phyloP scores from a whole-genome alignment of 2,113 vertebrate species.

The Rhynchopsitta pachyrhyncha region DNA sequence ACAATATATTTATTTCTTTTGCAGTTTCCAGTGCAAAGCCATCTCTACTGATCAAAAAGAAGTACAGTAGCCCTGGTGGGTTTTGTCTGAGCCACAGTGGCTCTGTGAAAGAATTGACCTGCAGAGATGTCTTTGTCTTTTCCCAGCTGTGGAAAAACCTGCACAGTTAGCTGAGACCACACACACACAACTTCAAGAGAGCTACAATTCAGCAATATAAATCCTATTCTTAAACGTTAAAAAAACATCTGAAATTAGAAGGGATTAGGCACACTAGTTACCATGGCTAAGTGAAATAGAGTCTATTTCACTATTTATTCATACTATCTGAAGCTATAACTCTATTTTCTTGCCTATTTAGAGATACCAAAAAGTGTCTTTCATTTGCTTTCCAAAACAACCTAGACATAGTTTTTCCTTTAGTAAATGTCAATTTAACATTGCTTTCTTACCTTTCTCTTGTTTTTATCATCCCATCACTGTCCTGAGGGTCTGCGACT shows the following conservation, averaged over 20 bases:
- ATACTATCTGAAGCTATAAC: background rate
- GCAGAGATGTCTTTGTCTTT: background rate
- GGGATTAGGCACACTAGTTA: background rate
- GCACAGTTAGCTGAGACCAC: background rate
- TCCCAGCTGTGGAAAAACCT: background rate
- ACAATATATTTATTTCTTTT: background rate
- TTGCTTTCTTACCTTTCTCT: background rate
- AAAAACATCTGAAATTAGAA: background rate
- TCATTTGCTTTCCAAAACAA: background rate
- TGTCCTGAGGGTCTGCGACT: background rate
- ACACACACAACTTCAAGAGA: background rate
- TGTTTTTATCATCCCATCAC: background rate
- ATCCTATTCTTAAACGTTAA: background rate
- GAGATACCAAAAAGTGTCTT: constrained; percentile 5
- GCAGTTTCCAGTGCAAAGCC: background rate
- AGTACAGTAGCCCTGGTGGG: background rate
- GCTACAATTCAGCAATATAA: background rate
- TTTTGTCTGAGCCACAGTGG: background rate
- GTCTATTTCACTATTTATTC: background rate
- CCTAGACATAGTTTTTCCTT: background rate
- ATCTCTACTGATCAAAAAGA: background rate
- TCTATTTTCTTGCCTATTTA: background rate
- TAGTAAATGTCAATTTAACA: background rate
- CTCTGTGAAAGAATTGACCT: background rate
- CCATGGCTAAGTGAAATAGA: background rate